Base-by-base conservation (phyloP, 2,888 invertebrate species). In the Ennomos quercinarius region DNA sequence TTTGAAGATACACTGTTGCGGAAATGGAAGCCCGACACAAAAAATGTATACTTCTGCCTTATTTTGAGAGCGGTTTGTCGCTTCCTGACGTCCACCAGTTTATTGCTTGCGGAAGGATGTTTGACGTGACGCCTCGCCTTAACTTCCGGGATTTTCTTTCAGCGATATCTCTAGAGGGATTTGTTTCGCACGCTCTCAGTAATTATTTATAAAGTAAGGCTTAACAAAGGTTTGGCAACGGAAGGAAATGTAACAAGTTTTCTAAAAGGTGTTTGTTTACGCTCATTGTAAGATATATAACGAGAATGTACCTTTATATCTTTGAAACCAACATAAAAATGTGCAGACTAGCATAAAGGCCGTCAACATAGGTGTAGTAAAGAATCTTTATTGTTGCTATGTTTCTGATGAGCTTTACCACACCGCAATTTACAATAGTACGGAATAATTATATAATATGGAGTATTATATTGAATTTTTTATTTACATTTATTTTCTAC, bases 101-200 rank as follows among this genome's bases (percentile, higher is more conserved):
- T 61, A 61, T 44, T 34, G 40, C 42, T 53, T 53, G 17, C 48
- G 57, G 53, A 57, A 61, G 50, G 35, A 50, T 55, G 45, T 48
- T 12, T 40, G 51, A 62, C 57, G 46, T 46, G 57, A 17, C n/a
- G 27, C 50, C 47, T 43, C 36, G 51, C 47, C 57, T 58, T 55
- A 55, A 58, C 46, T 48, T 55, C 54, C 51, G 50, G 57, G 54
- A 51, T 58, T 62, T 50, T 54, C 57, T 59, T 55, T 58, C 38
- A 11, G 17, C 8, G 17, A 62, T 51, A 9, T 55, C 54, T 51
- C 57, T 11, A 38, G 39, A 39, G 57, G 48, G 41, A 58, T 51
- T 50, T 44, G 50, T 46, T 41, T 35, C 41, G 37, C 38, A 51
- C 48, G 40, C 51, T 52, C 40, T 41, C 12, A 34, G 56, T 52